A percentile compares a stretch with the other conserved stretches of the same genome.
Conservation (phyloP, 1,140 invertebrate genomes). For the Branchinecta lindahli region DNA sequence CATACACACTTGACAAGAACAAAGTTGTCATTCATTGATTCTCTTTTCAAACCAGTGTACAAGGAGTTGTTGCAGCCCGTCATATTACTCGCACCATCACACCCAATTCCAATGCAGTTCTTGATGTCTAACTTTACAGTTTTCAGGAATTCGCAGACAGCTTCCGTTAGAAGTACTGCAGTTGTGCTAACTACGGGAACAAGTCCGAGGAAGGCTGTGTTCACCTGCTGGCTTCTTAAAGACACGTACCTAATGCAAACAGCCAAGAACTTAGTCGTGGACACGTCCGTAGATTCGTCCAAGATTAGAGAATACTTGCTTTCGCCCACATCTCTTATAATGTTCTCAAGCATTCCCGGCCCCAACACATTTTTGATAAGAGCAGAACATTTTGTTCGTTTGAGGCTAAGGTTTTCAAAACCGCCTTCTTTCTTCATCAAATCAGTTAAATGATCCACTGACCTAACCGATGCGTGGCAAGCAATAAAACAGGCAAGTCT, state of each 20-base stretch:
- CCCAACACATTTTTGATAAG: conserved; percentile 5
- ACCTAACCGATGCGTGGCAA: conserved; percentile 4
- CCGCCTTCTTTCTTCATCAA: conserved; percentile 8
- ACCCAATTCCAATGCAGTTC: conserved; percentile 8
- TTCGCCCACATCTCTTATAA: conserved; percentile 1
- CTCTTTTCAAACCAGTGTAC: conserved; percentile 8
- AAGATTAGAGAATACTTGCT: conserved; percentile 9
- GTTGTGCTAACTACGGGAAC: background rate
- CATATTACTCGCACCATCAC: conserved; percentile 5
- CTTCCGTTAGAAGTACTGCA: background rate
- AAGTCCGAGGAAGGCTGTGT: conserved; percentile 4
- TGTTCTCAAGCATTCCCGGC: conserved; percentile 4
- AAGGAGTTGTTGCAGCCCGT: conserved; percentile 1
- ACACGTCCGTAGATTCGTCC: conserved; percentile 4
- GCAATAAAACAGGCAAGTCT: conserved; percentile 1
- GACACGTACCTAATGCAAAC: conserved; percentile 5
- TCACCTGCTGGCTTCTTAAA: background rate
- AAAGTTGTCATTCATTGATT: conserved; percentile 9
- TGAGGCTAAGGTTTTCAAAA: conserved; percentile 4
- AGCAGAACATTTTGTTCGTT: conserved; percentile 5
- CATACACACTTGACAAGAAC: conserved; percentile 5
- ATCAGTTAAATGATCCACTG: conserved; percentile 5
- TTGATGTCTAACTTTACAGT: conserved; percentile 9
- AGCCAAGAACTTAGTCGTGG: conserved; percentile 5
- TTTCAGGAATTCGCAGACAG: background rate